Evolutionary conservation across 2,113 vertebrate genomes (phyloP), one percentile per base, ranked within the genome.

Genomic region (Dendrocopos noguchii): DNA sequence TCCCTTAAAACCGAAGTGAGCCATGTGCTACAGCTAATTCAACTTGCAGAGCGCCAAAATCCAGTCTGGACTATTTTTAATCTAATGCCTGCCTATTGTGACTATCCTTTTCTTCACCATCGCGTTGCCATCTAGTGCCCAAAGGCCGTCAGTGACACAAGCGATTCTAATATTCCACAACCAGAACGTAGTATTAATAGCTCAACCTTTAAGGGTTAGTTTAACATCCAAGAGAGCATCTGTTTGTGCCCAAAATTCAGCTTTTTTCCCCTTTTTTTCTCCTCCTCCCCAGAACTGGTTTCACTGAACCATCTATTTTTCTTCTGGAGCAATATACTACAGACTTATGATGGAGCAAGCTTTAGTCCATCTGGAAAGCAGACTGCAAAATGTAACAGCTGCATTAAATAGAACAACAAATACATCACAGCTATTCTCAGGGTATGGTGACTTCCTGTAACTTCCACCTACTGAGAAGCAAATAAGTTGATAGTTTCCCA

Each of bases 101-200:
- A 28, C 8, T 8, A 3, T 57, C 29, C 34, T 67, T 72, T 68
- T 52, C 34, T 19, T 42, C 65, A 7, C 71, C 50, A 2, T 2
- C 5, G 6, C 21, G 28, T 72, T 84, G 90, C 82, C 88, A 73
- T 15, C 88, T 82, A 76, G 63, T 60, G 90, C 63, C 36, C 55
- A 10, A 50, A 56, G 36, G 5, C 12, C 14, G 12, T 21, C 65
- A 50, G 1, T 5, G 52, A n/a, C 63, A 10, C 42, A 2, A 44
- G 53, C 21, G 8, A 1, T 31, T 72, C 10, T 4, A 12, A 10
- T 10, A 3, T 3, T 7, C 34, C 25, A 6, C 29, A 15, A 5
- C 3, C 17, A 3, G 7, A 4, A 52, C 50, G 10, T 24, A 22
- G 27, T 1, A 2, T 1, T 1, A 39, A 39, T 39, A 39, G 57